Evolutionary conservation across 2,888 invertebrate genomes (phyloP), one percentile per base, ranked within the genome.

Genomic region (Sussaba pulchella): DNA sequence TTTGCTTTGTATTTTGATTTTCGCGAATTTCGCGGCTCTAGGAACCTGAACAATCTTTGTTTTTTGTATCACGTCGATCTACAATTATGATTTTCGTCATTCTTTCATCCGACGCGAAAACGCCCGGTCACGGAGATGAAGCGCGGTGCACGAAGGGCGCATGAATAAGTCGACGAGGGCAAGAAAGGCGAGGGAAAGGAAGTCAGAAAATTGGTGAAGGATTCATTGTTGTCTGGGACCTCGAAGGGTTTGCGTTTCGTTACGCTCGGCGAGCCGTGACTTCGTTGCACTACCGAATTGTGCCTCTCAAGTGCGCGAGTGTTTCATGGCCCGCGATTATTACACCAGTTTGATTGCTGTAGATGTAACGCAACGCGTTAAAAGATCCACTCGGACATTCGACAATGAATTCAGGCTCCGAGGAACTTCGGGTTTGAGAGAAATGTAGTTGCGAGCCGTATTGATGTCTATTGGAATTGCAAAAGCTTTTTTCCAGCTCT

Each of bases 221-320:
- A 85, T 86, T 86, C 87, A 87, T 87, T 85, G 87, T 85, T 85
- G 86, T 85, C 85, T 85, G 85, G 85, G 83, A 83, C 73, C 77
- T 76, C 76, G 80, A 67, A 9, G 78, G 57, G 76, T 69, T 50
- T 52, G 39, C 63, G 45, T 76, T 77, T 79, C 83, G 85, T 83
- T 82, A 84, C 82, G 84, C 85, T 85, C 82, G 78, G 81, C 86
- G 85, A 85, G 82, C 84, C 84, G 79, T 85, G 85, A 86, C 85
- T 84, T 81, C 82, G 31, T 57, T 26, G 31, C 57, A 67, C 74
- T 83, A 72, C 73, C 70, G 52, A 45, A 75, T n/a, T 71, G 70
- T 72, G 66, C 59, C 2, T 31, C 31, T 31, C 64, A 70, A 69
- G 77, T 43, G 36, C 43, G 76, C 66, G 66, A 57, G 64, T 66